Conservation (phyloP, 2,888 invertebrate species). For the Platycheirus rosarum region DNA sequence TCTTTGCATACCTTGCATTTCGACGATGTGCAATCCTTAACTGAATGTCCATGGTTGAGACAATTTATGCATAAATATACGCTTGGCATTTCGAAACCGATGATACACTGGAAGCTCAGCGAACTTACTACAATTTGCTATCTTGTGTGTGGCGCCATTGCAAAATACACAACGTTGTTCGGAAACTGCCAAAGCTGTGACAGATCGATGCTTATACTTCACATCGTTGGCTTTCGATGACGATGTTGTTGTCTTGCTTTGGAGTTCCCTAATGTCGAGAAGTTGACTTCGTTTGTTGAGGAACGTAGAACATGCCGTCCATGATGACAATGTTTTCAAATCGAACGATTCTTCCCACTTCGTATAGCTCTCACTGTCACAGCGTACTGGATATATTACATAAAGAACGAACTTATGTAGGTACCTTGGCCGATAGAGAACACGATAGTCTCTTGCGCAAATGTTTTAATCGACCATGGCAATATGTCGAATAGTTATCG, state of each 20-base stretch:
- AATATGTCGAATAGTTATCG: background rate
- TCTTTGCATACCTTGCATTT: conserved; percentile 32
- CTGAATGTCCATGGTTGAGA: conserved; percentile 16
- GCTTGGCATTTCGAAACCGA: conserved; percentile 30
- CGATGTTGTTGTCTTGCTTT: conserved; percentile 2
- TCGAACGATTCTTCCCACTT: conserved; percentile 15
- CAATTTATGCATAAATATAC: conserved; percentile 37
- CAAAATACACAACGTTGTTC: conserved; percentile 25
- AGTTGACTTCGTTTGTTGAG: conserved; percentile 24
- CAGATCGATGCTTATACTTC: conserved; percentile 8
- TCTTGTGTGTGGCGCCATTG: conserved; percentile 20
- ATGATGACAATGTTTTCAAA: conserved; percentile 7
- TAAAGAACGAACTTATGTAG: no score
- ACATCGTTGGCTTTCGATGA: conserved; percentile 9
- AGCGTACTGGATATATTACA: no score
- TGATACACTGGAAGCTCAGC: conserved; percentile 28
- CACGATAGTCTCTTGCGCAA: background rate
- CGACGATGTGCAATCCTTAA: conserved; percentile 10
- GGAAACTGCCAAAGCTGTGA: background rate
- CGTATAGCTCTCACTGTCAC: background rate
- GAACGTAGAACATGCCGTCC: conserved; percentile 19
- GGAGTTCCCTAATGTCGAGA: conserved; percentile 20
- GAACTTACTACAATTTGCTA: conserved; percentile 40
- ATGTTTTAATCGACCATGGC: background rate
- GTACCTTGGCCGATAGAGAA: background rate